Conservation (phyloP, 2,888 invertebrate species). For the Trissolcus japonicus region DNA sequence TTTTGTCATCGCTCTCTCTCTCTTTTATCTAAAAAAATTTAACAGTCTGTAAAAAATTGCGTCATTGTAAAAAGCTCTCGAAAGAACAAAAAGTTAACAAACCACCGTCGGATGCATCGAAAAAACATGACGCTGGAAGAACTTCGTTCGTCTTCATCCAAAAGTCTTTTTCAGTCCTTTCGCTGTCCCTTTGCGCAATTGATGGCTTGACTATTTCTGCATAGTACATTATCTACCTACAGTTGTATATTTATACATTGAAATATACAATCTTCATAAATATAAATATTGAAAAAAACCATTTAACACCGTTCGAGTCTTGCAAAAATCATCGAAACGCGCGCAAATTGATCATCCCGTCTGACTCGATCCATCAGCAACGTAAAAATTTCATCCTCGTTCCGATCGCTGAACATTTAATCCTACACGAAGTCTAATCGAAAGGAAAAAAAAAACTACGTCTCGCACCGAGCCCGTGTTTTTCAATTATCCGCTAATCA, state of each 20-base stretch:
- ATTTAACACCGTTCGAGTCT: slow-evolving; percentile 27
- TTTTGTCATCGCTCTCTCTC: background rate
- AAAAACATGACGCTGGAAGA: slow-evolving; percentile 39
- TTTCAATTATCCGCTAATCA: slow-evolving; percentile 18
- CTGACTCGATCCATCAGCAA: slow-evolving; percentile 15
- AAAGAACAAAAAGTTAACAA: slow-evolving; percentile 32
- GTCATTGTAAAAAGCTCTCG: slow-evolving; percentile 29
- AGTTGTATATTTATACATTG: slow-evolving; percentile 46
- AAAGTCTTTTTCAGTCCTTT: slow-evolving; percentile 39
- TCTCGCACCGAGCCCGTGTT: slow-evolving; percentile 42
- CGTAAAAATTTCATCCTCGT: slow-evolving; percentile 35
- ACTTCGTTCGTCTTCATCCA: slow-evolving; percentile 11
- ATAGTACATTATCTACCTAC: slow-evolving; percentile 46
- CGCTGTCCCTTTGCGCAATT: slow-evolving; percentile 48
- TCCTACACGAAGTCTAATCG: slow-evolving; percentile 17
- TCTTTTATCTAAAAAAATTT: slow-evolving; percentile 24
- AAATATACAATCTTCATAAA: slow-evolving; percentile 32
- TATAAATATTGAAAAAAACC: slow-evolving; percentile 19
- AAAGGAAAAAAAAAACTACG: slow-evolving; percentile 29
- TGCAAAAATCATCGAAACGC: slow-evolving; percentile 18
- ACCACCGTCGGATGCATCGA: slow-evolving; percentile 7
- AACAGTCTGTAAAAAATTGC: slow-evolving; percentile 33
- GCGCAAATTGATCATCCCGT: slow-evolving; percentile 32
- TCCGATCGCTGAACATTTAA: slow-evolving; percentile 16
- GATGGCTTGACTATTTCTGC: slow-evolving; percentile 13